These are phyloP conservation scores for Heteractis magnifica DNA, from an alignment of 92 coral and sea anemone genomes.

Conservation along the genomic window DNA sequence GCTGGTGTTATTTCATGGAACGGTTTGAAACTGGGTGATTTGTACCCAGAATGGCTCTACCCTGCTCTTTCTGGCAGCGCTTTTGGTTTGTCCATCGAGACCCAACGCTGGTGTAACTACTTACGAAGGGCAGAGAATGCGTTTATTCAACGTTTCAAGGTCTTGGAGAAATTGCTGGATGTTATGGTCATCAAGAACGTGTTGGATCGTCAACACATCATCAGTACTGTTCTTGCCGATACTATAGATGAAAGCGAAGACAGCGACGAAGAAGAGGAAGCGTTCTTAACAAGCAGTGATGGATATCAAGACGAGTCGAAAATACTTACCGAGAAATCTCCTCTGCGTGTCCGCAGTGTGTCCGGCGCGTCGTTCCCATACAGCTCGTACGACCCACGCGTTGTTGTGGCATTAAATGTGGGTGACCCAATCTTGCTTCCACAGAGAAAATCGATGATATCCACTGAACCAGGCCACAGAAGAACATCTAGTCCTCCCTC, in stretches of 20 bases:
- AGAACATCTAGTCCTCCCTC: constrained; percentile 3
- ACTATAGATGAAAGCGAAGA: constrained; percentile 29
- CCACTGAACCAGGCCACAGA: background rate
- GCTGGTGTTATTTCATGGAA: constrained; percentile 92
- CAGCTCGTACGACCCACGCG: constrained; percentile 84
- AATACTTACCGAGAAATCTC: constrained; percentile 51
- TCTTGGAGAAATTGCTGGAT: constrained; percentile 20
- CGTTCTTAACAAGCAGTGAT: constrained; percentile 16
- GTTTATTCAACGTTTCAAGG: constrained; percentile 36
- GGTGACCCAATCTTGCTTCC: constrained; percentile 61
- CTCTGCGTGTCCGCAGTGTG: constrained; percentile 58
- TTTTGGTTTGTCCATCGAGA: constrained; percentile 52
- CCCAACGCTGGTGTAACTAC: constrained; percentile 54
- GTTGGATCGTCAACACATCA: background rate
- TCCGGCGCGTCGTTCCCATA: constrained; percentile 82
- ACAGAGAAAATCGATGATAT: constrained; percentile 16
- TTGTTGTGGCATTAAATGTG: constrained; percentile 62
- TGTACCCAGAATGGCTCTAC: constrained; percentile 76
- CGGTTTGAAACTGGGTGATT: constrained; percentile 82
- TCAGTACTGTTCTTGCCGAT: background rate
- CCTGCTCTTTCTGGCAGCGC: constrained; percentile 80
- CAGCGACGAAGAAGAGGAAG: constrained; percentile 1
- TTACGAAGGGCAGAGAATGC: constrained; percentile 66
- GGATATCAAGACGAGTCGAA: constrained; percentile 30
- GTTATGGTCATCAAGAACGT: background rate